Base-by-base conservation (phyloP, 1,140 invertebrate genomes). In the Cydia strobilella region DNA sequence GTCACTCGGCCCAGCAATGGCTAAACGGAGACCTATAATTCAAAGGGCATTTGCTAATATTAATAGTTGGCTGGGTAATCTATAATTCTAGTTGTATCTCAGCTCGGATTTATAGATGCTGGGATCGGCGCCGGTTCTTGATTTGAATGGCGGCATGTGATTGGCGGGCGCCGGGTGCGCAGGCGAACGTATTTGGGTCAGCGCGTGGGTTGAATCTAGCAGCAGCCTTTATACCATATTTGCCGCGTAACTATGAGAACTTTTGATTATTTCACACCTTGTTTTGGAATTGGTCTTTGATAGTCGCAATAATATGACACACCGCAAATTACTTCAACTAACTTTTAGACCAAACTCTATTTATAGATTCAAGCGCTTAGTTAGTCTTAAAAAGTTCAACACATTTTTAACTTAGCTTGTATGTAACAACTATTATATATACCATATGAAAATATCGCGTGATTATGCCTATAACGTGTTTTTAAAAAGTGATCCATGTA, bases 171-270 rank as follows among this genome's bases (percentile, higher is more conserved):
- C 88, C 87, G 87, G 85, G 79, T 87, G 88, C 84, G 87, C 89
- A 82, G 87, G 85, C 86, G 86, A 84, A 72, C 74, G 80, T 84
- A 92, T 90, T 87, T 92, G 86, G 90, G 90, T 90, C 90, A 85
- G 78, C 80, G 87, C 86, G 90, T 91, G 85, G 89, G 90, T 82
- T 82, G 86, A 84, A 84, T 84, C 84, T 86, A 86, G 84, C 77
- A 82, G 87, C 82, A 78, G 75, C 79, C 79, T 69, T 69, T 69
- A 69, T 69, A 39, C 65, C 65, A 25, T 69, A 69, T 69, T 69
- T 69, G 65, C 54, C 54, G 54, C 54, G 3, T 59, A 73, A 42
- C 72, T 73, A 54, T 73, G 72, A 15, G 72, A 73, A 54, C 72
- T 73, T 73, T 73, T 51, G 54, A 59, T 59, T 59, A 69, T 69